Evolutionary conservation across 2,888 invertebrate genomes (phyloP).

Genomic region (Dolomedes plantarius): DNA sequence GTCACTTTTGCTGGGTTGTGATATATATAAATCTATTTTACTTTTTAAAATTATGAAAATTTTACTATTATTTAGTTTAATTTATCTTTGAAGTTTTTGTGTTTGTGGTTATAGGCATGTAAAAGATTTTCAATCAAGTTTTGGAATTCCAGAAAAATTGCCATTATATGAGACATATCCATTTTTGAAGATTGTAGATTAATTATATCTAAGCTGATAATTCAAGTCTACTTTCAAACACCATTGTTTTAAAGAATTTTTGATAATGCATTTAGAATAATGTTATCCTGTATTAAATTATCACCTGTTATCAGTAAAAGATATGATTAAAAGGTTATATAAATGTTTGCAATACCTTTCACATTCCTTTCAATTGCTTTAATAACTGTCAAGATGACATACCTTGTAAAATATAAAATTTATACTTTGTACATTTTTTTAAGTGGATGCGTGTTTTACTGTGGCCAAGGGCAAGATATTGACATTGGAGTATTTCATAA

Average conservation of each 20-base stretch:
- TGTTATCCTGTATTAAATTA: background rate
- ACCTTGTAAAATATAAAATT: background rate
- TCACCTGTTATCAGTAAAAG: constrained; percentile 16
- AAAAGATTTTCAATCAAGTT: too few species aligned
- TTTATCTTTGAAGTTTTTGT: too few species aligned
- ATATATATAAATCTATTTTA: too few species aligned
- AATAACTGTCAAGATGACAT: background rate
- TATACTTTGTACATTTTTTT: background rate
- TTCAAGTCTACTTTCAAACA: too few species aligned
- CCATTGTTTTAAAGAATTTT: background rate
- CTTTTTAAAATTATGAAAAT: too few species aligned
- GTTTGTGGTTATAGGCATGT: too few species aligned
- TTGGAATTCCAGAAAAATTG: too few species aligned
- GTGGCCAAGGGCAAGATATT: background rate
- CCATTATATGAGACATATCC: too few species aligned
- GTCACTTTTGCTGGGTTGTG: too few species aligned
- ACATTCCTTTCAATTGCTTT: background rate
- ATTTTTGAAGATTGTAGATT: too few species aligned
- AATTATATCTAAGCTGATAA: too few species aligned
- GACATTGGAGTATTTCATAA: constrained; percentile 21
- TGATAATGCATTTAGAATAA: background rate
- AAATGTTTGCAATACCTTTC: background rate
- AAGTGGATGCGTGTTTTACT: background rate
- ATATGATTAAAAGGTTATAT: constrained; percentile 25
- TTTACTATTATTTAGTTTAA: too few species aligned